These are phyloP conservation scores for Ptychobarbus kaznakovi DNA, from an alignment of 2,797 vertebrate species.

Conservation along the genomic window DNA sequence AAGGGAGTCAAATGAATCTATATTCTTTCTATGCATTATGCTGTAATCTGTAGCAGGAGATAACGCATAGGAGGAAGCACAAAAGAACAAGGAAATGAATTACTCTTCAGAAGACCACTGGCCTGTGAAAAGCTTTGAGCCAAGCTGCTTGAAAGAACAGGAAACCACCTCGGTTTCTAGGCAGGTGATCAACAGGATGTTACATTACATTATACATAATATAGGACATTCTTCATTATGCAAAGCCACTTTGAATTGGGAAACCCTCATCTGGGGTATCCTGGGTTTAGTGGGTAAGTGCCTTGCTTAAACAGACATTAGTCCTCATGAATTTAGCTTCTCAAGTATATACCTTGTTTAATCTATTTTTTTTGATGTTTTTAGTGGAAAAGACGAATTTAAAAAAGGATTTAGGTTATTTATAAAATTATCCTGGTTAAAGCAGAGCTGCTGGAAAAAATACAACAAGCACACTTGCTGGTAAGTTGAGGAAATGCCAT, in stretches of 20 bases:
- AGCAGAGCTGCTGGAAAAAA: background rate
- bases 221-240: background rate
- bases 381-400: background rate
- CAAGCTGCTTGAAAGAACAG: background rate
- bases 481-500: background rate
- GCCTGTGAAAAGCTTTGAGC: background rate
- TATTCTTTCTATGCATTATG: background rate
- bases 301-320: background rate
- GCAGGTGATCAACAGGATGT: background rate
- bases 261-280: background rate
- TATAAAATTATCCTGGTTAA: background rate
- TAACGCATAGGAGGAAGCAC: background rate
- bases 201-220: background rate
- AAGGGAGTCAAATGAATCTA: background rate
- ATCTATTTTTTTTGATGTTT: background rate
- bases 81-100: constrained; percentile 13
- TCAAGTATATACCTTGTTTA: background rate
- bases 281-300: background rate
- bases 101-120: background rate
- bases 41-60: background rate
- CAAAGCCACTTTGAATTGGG: background rate
- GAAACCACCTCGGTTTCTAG: background rate
- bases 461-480: background rate
- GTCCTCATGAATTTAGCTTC: background rate
- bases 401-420: background rate